phyloP scores from a whole-genome alignment of 2,888 invertebrate species.

The Emmelina monodactyla region DNA sequence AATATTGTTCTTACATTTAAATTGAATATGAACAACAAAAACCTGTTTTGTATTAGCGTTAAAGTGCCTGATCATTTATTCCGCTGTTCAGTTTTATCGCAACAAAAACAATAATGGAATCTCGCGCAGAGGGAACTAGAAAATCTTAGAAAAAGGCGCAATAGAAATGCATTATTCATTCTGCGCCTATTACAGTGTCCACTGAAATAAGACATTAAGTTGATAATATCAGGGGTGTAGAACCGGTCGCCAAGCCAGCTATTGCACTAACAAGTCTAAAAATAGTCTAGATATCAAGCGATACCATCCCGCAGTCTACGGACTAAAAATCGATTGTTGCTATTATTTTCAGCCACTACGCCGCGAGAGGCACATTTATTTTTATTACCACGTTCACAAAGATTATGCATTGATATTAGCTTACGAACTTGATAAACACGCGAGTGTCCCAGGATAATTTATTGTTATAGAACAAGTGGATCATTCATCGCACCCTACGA shows the following conservation, averaged over 20 bases:
- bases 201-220: constrained; percentile 23
- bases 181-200: constrained; percentile 5
- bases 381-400: constrained; percentile 3
- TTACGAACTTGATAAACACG: neutral
- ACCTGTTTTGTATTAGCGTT: too few relatives aligned
- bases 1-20: too few relatives aligned
- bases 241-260: constrained; percentile 19
- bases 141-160: too few relatives aligned
- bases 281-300: constrained; percentile 11
- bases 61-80: too few relatives aligned
- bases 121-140: too few relatives aligned
- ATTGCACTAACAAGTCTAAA: constrained; percentile 18
- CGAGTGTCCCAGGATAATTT: too few relatives aligned
- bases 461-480: too few relatives aligned
- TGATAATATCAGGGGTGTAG: constrained; percentile 11
- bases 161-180: neutral
- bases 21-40: too few relatives aligned
- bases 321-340: constrained; percentile 11
- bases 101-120: too few relatives aligned
- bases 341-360: constrained; percentile 4
- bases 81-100: too few relatives aligned
- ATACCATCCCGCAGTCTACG: constrained; percentile 11
- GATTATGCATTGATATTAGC: constrained; percentile 6
- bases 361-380: constrained; percentile 8
- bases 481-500: too few relatives aligned